Evolutionary conservation across 2,888 invertebrate genomes (phyloP).

Genomic region (Noctua pronuba): DNA sequence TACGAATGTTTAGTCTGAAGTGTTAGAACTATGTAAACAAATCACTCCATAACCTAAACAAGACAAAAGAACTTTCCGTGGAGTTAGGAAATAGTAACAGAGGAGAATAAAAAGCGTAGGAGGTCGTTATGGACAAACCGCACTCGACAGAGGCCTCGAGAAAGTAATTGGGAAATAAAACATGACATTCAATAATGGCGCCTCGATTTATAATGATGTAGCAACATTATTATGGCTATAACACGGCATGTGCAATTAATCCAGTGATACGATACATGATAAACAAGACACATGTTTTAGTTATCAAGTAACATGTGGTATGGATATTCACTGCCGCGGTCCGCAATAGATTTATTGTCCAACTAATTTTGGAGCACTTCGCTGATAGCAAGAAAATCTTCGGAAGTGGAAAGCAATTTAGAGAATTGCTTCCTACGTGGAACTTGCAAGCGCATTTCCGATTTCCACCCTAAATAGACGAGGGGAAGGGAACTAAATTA

Average conservation of each 20-base stretch:
- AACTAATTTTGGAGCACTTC: conserved; percentile 46
- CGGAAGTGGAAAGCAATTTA: conserved; percentile 54
- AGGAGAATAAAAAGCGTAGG: conserved; percentile 57
- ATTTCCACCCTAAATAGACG: conserved; percentile 62
- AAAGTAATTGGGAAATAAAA: conserved; percentile 62
- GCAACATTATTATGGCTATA: conserved; percentile 51
- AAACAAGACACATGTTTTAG: conserved; percentile 61
- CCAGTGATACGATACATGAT: conserved; percentile 54
- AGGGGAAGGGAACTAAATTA: conserved; percentile 55
- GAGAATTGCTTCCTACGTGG: conserved; percentile 51
- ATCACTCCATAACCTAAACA: conserved; percentile 52
- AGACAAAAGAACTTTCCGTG: conserved; percentile 37
- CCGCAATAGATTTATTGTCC: conserved; percentile 47
- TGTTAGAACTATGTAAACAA: conserved; percentile 56
- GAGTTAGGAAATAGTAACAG: conserved; percentile 36
- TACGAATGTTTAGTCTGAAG: conserved; percentile 55
- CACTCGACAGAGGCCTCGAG: conserved; percentile 39
- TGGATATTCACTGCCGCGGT: conserved; percentile 17
- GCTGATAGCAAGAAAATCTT: conserved; percentile 51
- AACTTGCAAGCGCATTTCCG: conserved; percentile 56
- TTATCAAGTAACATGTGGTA: conserved; percentile 63
- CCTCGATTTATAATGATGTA: conserved; percentile 48
- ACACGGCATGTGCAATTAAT: conserved; percentile 61
- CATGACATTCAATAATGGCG: conserved; percentile 45
- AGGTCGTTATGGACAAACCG: conserved; percentile 47